Percentiles rank a stretch among this genome's conserved stretches.
phyloP scores from a whole-genome alignment of 2,797 vertebrate genomes.

The Argya squamiceps region DNA sequence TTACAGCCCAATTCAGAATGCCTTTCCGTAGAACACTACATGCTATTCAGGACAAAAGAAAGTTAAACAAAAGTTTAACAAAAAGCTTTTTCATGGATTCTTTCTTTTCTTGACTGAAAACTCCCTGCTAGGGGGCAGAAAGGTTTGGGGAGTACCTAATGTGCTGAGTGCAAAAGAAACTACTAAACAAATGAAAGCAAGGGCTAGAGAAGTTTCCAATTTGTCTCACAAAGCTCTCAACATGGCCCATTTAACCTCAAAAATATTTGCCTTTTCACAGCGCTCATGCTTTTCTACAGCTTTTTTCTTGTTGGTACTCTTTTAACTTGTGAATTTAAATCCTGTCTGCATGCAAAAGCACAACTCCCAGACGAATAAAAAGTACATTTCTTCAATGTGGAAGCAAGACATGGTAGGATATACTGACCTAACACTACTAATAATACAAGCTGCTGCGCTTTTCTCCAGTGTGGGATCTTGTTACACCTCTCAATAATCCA shows the following conservation, averaged over 20 bases:
- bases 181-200: background rate
- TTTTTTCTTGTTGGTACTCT: background rate
- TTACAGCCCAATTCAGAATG: background rate
- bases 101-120: background rate
- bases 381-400: background rate
- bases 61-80: slow-evolving; percentile 4
- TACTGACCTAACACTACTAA: background rate
- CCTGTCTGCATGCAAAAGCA: background rate
- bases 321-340: background rate
- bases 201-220: background rate
- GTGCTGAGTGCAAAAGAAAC: background rate
- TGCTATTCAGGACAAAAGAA: background rate
- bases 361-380: background rate
- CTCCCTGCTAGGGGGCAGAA: background rate
- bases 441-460: background rate
- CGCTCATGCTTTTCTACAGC: background rate
- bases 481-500: background rate
- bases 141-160: background rate
- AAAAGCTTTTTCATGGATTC: background rate
- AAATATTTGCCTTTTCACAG: background rate
- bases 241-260: background rate
- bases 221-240: background rate
- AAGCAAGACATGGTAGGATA: background rate
- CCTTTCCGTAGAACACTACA: background rate
- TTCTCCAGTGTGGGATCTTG: background rate